These are phyloP conservation scores for Lasioglossum malachurum DNA, from an alignment of 2,888 invertebrate species.

Conservation along the genomic window DNA sequence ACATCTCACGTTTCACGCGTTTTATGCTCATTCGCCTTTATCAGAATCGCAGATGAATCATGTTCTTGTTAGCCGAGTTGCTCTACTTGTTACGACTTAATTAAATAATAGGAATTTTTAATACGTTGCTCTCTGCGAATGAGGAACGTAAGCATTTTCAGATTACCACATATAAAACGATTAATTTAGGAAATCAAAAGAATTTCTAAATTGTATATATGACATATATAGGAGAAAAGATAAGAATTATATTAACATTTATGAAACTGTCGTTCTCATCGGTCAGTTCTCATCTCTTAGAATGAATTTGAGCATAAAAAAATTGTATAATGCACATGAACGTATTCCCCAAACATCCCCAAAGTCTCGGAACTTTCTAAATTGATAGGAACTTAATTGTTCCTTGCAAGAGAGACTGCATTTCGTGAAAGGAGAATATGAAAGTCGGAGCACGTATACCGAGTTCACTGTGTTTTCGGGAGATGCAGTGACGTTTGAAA, in stretches of 20 bases:
- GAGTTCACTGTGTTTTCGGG: neutral
- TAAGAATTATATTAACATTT: no score
- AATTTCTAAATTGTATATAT: no score
- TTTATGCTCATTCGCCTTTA: neutral
- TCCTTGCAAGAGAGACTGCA: neutral
- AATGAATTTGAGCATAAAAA: neutral
- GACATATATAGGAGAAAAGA: no score
- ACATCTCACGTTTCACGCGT: neutral
- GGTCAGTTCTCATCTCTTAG: neutral
- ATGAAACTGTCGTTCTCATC: neutral
- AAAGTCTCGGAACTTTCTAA: neutral
- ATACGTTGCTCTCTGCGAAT: neutral
- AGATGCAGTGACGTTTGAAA: constrained; percentile 55
- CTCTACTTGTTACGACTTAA: neutral
- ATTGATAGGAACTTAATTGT: neutral
- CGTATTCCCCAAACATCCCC: neutral
- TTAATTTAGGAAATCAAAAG: neutral
- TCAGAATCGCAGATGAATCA: constrained; percentile 4
- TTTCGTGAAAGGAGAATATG: neutral
- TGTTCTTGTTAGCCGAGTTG: neutral
- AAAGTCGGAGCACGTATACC: neutral
- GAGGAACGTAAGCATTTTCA: neutral
- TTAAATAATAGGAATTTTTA: neutral
- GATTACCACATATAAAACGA: neutral
- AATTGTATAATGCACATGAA: no score